Conservation (phyloP, 2,888 invertebrate genomes). For the Leptinotarsa haldemani region DNA sequence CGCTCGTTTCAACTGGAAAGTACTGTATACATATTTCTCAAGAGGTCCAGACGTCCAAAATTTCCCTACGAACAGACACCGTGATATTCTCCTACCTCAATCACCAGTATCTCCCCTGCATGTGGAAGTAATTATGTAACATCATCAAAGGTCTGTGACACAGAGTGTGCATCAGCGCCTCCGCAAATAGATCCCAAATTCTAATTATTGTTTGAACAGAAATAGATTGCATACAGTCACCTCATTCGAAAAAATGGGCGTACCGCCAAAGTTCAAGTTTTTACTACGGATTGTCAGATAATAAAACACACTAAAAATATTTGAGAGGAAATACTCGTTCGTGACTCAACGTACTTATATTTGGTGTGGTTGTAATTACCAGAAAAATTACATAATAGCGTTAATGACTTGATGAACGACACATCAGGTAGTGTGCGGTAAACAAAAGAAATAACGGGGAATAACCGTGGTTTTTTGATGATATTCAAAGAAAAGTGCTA, state of each 20-base stretch:
- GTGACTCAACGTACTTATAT: slow-evolving; percentile 6
- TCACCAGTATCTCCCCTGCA: background rate
- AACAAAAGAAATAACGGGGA: background rate
- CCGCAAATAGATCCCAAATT: slow-evolving; percentile 8
- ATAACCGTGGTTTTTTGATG: too few species aligned
- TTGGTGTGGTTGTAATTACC: background rate
- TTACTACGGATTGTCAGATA: background rate
- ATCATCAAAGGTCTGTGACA: slow-evolving; percentile 20
- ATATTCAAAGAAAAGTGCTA: too few species aligned
- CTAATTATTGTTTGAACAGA: slow-evolving; percentile 17
- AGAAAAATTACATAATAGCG: background rate
- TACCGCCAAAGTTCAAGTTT: slow-evolving; percentile 15
- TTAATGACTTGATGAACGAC: background rate
- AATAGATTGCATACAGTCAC: slow-evolving; percentile 26
- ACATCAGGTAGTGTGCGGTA: background rate
- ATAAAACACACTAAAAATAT: slow-evolving; percentile 1
- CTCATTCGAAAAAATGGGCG: slow-evolving; percentile 22
- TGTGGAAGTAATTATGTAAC: slow-evolving; percentile 7
- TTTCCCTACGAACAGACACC: background rate
- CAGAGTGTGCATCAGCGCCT: slow-evolving; percentile 10
- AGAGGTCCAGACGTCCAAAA: background rate
- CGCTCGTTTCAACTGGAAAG: too few species aligned
- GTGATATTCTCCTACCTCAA: background rate
- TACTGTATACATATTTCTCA: too few species aligned
- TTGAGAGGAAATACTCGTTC: background rate